A percentile compares a stretch with the other conserved stretches of the same genome.
Evolutionary conservation across 2,113 vertebrate genomes (phyloP).

Genomic region (Callopanchax toddi): DNA sequence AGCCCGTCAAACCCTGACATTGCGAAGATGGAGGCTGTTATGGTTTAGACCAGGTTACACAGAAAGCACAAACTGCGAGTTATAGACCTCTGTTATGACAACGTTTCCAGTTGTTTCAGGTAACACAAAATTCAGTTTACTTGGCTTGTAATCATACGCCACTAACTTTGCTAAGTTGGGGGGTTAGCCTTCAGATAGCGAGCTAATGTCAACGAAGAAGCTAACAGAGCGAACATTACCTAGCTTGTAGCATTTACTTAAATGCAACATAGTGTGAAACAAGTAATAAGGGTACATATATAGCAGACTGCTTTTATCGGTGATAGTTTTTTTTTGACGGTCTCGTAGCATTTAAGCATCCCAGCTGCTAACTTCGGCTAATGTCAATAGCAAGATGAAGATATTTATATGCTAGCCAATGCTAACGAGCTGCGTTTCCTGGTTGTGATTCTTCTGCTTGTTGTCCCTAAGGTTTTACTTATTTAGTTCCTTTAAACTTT

Average conservation of each 20-base stretch:
- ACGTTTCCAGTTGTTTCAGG: conserved; percentile 58
- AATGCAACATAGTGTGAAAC: conserved; percentile 35
- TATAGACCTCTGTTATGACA: conserved; percentile 64
- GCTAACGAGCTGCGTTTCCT: conserved; percentile 67
- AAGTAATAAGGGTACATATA: neutral
- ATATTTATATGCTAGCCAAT: conserved; percentile 55
- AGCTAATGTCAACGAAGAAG: conserved; percentile 66
- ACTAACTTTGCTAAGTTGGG: conserved; percentile 33
- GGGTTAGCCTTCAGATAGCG: conserved; percentile 38
- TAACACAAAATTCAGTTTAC: conserved; percentile 33
- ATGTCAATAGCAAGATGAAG: conserved; percentile 19
- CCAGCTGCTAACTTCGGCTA: conserved; percentile 1
- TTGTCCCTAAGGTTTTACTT: neutral
- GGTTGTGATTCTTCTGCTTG: conserved; percentile 45
- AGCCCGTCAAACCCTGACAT: conserved; percentile 62
- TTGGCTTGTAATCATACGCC: neutral
- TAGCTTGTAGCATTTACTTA: conserved; percentile 18
- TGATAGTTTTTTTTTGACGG: neutral
- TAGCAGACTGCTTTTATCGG: neutral
- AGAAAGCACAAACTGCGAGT: conserved; percentile 37
- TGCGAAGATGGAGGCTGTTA: conserved; percentile 72
- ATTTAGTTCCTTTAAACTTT: neutral
- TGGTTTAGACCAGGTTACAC: conserved; percentile 48
- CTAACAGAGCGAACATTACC: conserved; percentile 43
- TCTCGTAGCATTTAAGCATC: neutral